phyloP scores from a whole-genome alignment of 2,888 invertebrate genomes.

The Drosophila falleni region DNA sequence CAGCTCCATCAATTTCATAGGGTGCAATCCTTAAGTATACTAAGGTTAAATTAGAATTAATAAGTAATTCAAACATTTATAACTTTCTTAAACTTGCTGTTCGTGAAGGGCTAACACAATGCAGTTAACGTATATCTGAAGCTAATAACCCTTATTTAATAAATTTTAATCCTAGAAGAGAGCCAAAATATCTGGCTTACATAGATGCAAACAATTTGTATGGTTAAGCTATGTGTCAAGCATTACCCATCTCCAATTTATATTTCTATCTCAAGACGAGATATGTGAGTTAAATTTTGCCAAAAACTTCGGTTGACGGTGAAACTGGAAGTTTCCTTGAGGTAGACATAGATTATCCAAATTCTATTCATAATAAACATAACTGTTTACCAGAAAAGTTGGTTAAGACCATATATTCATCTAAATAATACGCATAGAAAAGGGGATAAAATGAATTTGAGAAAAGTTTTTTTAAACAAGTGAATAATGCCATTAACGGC shows the following conservation, averaged over 20 bases:
- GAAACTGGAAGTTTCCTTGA: not conserved
- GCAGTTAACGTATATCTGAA: not conserved
- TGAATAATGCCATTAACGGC: not conserved
- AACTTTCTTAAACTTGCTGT: not conserved
- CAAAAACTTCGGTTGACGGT: not conserved
- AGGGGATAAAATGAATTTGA: not conserved
- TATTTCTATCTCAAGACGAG: not conserved
- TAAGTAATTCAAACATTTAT: not conserved
- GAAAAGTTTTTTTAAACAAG: not conserved
- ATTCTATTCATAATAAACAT: not conserved
- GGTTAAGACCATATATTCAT: too few relatives aligned
- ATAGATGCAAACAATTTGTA: conserved; percentile 1
- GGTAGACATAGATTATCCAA: too few relatives aligned
- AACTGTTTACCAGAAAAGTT: not conserved
- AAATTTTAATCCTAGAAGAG: not conserved
- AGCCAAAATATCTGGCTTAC: not conserved
- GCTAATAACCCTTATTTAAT: not conserved
- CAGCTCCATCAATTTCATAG: not conserved
- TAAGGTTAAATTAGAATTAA: not conserved
- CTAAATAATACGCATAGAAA: not conserved
- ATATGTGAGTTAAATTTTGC: not conserved
- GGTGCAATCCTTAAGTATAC: not conserved
- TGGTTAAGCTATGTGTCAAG: not conserved
- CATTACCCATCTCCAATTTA: not conserved
- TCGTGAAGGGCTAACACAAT: not conserved